A percentile compares a stretch with the other conserved stretches of the same genome.
Conservation (phyloP, 2,888 invertebrate species). For the Ditylenchus weischeri region DNA sequence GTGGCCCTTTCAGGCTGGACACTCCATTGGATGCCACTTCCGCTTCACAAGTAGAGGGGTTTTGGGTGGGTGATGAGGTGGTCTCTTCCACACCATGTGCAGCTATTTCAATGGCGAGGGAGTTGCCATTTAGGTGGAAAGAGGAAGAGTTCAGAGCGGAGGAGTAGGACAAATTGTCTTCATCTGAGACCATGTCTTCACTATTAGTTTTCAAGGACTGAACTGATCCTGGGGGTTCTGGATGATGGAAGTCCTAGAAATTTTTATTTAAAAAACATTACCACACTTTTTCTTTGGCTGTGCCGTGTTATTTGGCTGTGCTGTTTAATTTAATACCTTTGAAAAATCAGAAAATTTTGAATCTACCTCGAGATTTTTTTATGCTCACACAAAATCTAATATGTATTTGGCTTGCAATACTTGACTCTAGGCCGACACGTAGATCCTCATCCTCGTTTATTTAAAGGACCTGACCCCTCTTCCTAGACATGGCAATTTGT, state of each 20-base stretch:
- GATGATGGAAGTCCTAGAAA: not conserved
- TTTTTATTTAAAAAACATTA: not conserved
- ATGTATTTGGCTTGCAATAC: no score
- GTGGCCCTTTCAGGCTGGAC: not conserved
- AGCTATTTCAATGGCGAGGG: not conserved
- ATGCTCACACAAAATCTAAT: no score
- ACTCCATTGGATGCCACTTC: constrained; percentile 1
- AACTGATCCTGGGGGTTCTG: not conserved
- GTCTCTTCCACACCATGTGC: not conserved
- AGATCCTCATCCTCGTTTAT: no score
- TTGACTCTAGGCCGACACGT: no score
- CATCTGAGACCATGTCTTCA: constrained; percentile 1
- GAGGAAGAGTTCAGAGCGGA: constrained; percentile 6
- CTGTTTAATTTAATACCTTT: not conserved
- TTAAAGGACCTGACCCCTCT: no score
- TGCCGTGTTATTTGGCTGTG: not conserved
- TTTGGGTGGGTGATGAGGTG: no score
- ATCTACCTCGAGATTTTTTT: no score
- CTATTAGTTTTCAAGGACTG: no score
- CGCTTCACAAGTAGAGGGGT: not conserved
- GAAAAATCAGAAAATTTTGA: no score
- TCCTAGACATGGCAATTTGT: no score
- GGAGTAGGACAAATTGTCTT: constrained; percentile 1
- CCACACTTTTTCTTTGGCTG: no score
- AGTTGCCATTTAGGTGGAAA: not conserved